Evolutionary conservation across 2,888 invertebrate species (phyloP), one percentile per base, ranked within the genome.

Genomic region (Sinohyriopsis cumingii): DNA sequence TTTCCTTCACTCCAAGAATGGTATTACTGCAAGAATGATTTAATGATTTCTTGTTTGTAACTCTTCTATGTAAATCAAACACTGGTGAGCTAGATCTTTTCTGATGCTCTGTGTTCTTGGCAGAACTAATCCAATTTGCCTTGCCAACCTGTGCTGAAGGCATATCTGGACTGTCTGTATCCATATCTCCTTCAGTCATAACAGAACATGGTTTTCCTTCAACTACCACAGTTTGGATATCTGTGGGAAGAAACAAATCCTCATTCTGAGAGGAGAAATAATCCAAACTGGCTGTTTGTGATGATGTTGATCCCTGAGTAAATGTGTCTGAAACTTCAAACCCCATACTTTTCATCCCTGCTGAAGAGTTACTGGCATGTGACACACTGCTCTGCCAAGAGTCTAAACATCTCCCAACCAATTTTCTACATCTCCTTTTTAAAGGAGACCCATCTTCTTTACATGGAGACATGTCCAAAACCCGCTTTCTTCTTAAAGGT

Each of bases 261-360:
- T 82, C 81, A 72, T 80, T 80, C 12, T 77, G 67, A 5, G 76
- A 64, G 18, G 84, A 81, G 57, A 82, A 80, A 63, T 81, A 80
- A 55, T 81, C 75, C 25, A 75, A 45, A 3, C 78, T 75, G 22
- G 73, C 73, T 25, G 56, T 67, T 57, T 33, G 20, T 53, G 79
- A 79, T 45, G 69, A 59, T 55, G 77, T 75, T 59, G 79, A 80
- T 54, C 72, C 55, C 45, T 72, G 45, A 63, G 63, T 63, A 61
- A 68, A 67, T 20, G 77, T 66, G 22, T 63, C 72, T 55, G 73
- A 73, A 2, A 77, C 67, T 22, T 76, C 77, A 74, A 84, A 84
- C 0, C 84, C 83, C 63, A 82, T 82, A 69, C 83, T 83, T 20
- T 73, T 69, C 15, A 55, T 53, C 19, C 57, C 61, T 15, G 33